These are phyloP conservation scores for Oncorhynchus clarkii DNA, from an alignment of 2,113 vertebrate genomes.

Conservation along the genomic window DNA sequence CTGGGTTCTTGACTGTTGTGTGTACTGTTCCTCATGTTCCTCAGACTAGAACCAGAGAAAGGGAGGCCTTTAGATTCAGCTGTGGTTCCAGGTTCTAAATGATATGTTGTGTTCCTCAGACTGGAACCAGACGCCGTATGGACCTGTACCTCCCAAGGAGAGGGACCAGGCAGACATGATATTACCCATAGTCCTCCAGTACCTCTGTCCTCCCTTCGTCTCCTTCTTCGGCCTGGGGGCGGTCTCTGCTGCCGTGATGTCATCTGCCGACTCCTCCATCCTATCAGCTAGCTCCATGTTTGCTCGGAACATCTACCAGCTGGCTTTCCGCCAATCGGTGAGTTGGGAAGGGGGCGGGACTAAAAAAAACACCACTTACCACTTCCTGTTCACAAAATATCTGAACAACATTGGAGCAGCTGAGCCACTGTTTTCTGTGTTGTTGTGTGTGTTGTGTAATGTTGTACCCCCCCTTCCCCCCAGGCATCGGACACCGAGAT, in stretches of 20 bases:
- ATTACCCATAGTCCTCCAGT: slow-evolving; percentile 92
- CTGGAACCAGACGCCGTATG: slow-evolving; percentile 92
- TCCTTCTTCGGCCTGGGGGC: slow-evolving; percentile 95
- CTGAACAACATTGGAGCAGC: background rate
- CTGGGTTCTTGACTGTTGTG: too few species aligned
- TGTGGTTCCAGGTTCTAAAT: background rate
- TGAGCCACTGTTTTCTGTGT: background rate
- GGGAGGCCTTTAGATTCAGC: too few species aligned
- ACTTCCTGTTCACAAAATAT: background rate
- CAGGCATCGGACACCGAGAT: slow-evolving; percentile 96
- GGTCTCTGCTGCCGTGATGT: slow-evolving; percentile 97
- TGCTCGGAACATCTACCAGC: slow-evolving; percentile 95
- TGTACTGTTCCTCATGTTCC: too few species aligned
- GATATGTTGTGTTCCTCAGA: slow-evolving; percentile 65
- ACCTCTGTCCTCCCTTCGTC: slow-evolving; percentile 90
- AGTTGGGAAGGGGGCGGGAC: slow-evolving; percentile 34
- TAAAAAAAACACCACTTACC: background rate
- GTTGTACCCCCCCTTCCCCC: slow-evolving; percentile 37
- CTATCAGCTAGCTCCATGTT: slow-evolving; percentile 99
- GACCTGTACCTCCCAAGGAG: slow-evolving; percentile 76
- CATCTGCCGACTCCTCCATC: slow-evolving; percentile 97
- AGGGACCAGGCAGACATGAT: slow-evolving; percentile 93
- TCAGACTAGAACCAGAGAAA: slow-evolving; percentile 87
- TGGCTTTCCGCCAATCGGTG: slow-evolving; percentile 94
- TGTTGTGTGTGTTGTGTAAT: background rate